Evolutionary conservation across 37 sponge, comb jelly and placozoan species (phyloP).

Genomic region (Trichoplax adhaerens): DNA sequence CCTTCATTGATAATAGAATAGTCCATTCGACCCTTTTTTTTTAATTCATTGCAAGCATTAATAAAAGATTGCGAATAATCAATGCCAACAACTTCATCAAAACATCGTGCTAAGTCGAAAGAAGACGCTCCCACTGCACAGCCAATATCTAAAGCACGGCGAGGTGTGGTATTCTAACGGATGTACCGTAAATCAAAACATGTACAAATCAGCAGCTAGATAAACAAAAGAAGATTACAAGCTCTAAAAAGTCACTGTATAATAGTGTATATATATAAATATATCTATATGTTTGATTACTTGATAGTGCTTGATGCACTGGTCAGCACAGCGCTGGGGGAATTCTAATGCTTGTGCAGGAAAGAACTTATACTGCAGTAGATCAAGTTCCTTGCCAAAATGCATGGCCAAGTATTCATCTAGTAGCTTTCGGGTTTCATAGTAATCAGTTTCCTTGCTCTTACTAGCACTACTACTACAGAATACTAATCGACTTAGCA

Average conservation of each 20-base stretch:
- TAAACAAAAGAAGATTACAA: background rate
- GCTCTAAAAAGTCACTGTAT: background rate
- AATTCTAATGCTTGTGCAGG: slow-evolving; percentile 47
- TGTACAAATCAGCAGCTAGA: slow-evolving; percentile 8
- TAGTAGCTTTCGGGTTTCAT: slow-evolving; percentile 35
- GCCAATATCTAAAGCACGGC: slow-evolving; percentile 64
- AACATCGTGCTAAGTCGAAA: slow-evolving; percentile 66
- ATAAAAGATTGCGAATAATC: slow-evolving; percentile 62
- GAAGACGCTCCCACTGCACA: slow-evolving; percentile 72
- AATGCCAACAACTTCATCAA: slow-evolving; percentile 57
- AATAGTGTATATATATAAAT: background rate
- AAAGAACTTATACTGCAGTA: slow-evolving; percentile 17
- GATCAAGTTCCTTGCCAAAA: slow-evolving; percentile 37
- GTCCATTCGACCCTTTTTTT: slow-evolving; percentile 20
- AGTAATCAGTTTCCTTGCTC: slow-evolving; percentile 9
- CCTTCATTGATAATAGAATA: slow-evolving; percentile 45
- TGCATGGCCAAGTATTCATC: slow-evolving; percentile 67
- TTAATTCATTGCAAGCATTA: slow-evolving; percentile 43
- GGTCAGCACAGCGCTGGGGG: slow-evolving; percentile 52
- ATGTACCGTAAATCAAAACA: too few species aligned
- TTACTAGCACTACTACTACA: too few species aligned
- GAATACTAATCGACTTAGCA: too few species aligned
- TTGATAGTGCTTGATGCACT: slow-evolving; percentile 38
- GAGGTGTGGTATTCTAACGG: background rate
- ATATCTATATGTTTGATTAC: slow-evolving; percentile 12